Evolutionary conservation across 2,113 vertebrate species (phyloP).

Genomic region (Malurus alboscapulatus): DNA sequence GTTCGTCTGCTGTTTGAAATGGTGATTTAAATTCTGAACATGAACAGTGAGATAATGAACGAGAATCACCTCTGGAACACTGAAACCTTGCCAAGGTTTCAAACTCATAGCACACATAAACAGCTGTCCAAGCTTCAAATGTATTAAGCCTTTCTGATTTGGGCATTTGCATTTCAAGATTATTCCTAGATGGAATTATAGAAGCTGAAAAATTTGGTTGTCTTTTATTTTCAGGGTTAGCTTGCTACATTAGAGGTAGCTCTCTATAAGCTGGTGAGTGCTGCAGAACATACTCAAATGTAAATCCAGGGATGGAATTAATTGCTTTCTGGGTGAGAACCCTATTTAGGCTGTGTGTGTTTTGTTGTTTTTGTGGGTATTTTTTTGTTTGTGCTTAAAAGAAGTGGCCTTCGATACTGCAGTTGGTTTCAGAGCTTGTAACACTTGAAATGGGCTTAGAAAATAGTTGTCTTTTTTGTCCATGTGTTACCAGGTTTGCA

Average conservation of each 20-base stretch:
- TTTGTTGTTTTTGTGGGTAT: not conserved
- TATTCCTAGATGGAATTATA: not conserved
- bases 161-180: not conserved
- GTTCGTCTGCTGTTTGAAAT: conserved; percentile 98
- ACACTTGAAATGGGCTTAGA: not conserved
- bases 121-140: not conserved
- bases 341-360: not conserved
- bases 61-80: not conserved
- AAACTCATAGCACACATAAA: not conserved
- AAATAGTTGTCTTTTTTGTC: not conserved
- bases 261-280: not conserved
- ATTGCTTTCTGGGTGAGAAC: not conserved
- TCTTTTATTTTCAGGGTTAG: not conserved
- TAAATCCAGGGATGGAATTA: not conserved
- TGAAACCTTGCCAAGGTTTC: not conserved
- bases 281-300: not conserved
- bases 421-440: not conserved
- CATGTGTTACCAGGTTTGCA: not conserved
- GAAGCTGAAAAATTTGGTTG: not conserved
- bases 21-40: conserved; percentile 72
- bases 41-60: conserved; percentile 1
- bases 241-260: not conserved
- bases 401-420: not conserved
- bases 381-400: not conserved
- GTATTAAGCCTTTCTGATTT: not conserved